These are phyloP conservation scores for Chrysolina haemoptera DNA, from an alignment of 2,888 invertebrate genomes.

Conservation along the genomic window DNA sequence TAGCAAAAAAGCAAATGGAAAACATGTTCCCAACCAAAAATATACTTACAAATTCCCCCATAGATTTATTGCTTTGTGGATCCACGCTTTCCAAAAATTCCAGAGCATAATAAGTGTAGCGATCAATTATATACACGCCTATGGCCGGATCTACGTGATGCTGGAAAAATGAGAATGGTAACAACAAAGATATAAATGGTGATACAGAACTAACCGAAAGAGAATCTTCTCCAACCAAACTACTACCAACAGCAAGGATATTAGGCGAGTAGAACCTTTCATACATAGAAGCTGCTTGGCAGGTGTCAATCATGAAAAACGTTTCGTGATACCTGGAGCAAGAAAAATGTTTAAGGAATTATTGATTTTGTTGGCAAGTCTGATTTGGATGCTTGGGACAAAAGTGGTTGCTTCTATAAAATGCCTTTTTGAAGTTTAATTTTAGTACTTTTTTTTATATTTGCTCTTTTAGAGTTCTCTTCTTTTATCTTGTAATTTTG, in stretches of 20 bases:
- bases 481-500: no score
- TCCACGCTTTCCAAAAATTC: conserved; percentile 95
- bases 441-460: no score
- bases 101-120: conserved; percentile 97
- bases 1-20: no score
- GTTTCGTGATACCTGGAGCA: conserved; percentile 93
- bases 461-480: no score
- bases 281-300: conserved; percentile 99
- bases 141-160: conserved; percentile 99
- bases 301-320: conserved; percentile 98
- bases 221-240: conserved; percentile 98
- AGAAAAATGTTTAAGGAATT: background rate
- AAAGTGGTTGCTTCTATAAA: no score
- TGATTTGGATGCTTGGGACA: no score
- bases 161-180: conserved; percentile 71
- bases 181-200: background rate
- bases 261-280: conserved; percentile 98
- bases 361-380: no score
- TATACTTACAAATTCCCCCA: conserved; percentile 93
- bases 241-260: conserved; percentile 96
- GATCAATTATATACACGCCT: conserved; percentile 99
- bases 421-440: no score
- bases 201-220: conserved; percentile 79
- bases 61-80: conserved; percentile 88
- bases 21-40: conserved; percentile 5